phyloP scores from a whole-genome alignment of 2,113 vertebrate genomes.

The Alouatta palliata region DNA sequence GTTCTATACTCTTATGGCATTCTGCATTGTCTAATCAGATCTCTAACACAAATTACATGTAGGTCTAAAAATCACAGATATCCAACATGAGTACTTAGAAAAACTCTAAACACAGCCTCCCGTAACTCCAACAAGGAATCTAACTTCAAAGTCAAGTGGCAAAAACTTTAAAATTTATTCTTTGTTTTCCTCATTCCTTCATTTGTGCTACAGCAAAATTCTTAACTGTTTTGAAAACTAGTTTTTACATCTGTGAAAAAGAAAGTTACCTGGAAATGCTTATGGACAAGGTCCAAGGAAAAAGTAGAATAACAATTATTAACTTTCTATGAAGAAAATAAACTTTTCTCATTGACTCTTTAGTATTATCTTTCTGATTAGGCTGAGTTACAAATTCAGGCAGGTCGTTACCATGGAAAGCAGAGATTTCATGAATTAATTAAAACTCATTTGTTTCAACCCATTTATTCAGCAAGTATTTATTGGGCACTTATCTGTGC shows the following conservation, averaged over 20 bases:
- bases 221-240: background rate
- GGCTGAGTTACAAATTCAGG: background rate
- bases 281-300: background rate
- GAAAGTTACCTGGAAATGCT: background rate
- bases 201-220: background rate
- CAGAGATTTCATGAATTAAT: background rate
- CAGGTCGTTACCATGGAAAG: background rate
- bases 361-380: background rate
- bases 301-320: background rate
- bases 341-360: background rate
- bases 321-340: background rate
- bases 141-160: background rate
- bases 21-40: background rate
- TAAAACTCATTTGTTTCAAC: background rate
- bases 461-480: background rate
- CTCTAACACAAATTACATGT: background rate
- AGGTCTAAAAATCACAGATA: background rate
- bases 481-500: background rate
- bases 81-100: background rate
- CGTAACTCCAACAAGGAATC: background rate
- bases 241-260: background rate
- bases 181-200: background rate
- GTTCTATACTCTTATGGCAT: background rate
- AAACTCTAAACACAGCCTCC: background rate
- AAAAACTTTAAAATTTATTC: background rate